Conservation (phyloP, 1,140 invertebrate species). For the Heliothis subflexa region DNA sequence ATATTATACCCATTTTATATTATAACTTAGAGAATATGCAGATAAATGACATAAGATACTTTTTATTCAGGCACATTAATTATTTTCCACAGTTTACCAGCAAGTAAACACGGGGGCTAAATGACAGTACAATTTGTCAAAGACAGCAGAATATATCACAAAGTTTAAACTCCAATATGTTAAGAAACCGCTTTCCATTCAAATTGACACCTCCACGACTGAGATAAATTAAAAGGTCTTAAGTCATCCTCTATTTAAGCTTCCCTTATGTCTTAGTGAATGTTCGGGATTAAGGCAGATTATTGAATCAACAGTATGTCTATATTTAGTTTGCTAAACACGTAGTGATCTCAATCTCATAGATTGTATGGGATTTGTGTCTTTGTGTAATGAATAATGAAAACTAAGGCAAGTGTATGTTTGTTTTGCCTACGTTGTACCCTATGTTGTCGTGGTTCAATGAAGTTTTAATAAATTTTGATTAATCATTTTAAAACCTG, state of each 20-base stretch:
- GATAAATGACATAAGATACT: no score
- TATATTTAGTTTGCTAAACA: not conserved
- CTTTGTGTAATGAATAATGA: not conserved
- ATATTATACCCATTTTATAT: no score
- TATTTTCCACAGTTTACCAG: no score
- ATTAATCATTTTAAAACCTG: no score
- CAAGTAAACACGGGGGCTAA: no score
- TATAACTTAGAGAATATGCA: no score
- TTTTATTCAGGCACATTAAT: no score
- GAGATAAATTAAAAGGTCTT: not conserved
- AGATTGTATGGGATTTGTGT: not conserved
- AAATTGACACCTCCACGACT: not conserved
- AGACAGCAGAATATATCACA: not conserved
- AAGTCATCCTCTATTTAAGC: not conserved
- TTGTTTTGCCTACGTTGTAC: no score
- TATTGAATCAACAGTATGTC: not conserved
- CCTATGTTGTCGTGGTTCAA: no score
- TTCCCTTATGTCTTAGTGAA: not conserved
- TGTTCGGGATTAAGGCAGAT: conserved; percentile 29
- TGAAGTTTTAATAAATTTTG: no score
- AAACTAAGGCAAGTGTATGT: no score
- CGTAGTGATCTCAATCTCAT: not conserved
- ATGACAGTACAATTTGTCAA: not conserved
- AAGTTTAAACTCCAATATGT: not conserved
- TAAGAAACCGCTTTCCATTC: not conserved